These are phyloP conservation scores for Panorpa germanica DNA, from an alignment of 2,888 invertebrate genomes.

Conservation along the genomic window DNA sequence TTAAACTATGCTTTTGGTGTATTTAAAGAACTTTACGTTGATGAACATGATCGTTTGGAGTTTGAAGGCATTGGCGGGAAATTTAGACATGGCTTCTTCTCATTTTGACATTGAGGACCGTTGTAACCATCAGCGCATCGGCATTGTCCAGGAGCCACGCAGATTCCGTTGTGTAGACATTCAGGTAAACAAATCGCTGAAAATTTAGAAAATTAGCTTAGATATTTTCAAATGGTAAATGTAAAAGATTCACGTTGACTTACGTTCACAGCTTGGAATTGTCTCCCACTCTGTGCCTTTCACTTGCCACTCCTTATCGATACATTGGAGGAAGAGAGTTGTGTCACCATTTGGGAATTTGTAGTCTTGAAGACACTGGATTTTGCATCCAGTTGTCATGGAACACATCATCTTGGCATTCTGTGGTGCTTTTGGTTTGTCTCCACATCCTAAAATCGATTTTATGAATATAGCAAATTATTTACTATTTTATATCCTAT, in stretches of 20 bases:
- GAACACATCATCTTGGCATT: slow-evolving; percentile 20
- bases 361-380: slow-evolving; percentile 26
- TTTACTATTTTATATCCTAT: no score
- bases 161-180: slow-evolving; percentile 69
- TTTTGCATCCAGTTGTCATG: slow-evolving; percentile 28
- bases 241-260: slow-evolving; percentile 13
- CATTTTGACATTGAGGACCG: slow-evolving; percentile 55
- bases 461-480: background rate
- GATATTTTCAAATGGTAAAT: slow-evolving; percentile 3
- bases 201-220: slow-evolving; percentile 14
- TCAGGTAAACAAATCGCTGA: slow-evolving; percentile 55
- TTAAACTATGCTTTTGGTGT: background rate
- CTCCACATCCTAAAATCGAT: slow-evolving; percentile 2
- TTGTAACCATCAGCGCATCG: slow-evolving; percentile 51
- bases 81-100: slow-evolving; percentile 49
- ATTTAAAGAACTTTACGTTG: slow-evolving; percentile 29
- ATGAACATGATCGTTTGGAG: slow-evolving; percentile 36
- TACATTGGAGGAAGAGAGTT: slow-evolving; percentile 27
- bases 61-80: slow-evolving; percentile 45
- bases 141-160: slow-evolving; percentile 55
- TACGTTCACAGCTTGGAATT: slow-evolving; percentile 45
- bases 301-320: slow-evolving; percentile 28
- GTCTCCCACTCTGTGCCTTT: slow-evolving; percentile 23
- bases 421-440: slow-evolving; percentile 14
- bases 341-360: slow-evolving; percentile 32